phyloP scores from a whole-genome alignment of 2,113 vertebrate genomes.

The Melanerpes formicivorus region DNA sequence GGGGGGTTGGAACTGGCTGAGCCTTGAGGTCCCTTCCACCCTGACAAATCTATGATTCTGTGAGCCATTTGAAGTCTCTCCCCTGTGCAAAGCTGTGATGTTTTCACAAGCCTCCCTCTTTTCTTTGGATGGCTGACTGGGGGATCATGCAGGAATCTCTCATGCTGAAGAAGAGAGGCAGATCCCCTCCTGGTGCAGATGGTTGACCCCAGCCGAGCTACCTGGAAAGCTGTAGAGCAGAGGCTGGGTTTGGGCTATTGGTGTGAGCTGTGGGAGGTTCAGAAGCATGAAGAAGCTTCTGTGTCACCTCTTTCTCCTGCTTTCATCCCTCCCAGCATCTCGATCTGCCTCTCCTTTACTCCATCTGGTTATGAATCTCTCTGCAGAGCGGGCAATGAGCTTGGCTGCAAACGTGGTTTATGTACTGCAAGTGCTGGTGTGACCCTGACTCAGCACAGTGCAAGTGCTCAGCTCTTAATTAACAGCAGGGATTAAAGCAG shows the following conservation, averaged over 20 bases:
- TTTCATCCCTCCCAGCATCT: background rate
- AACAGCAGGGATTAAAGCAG: conserved; percentile 24
- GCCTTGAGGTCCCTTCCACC: no score
- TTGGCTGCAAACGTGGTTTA: background rate
- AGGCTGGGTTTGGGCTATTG: background rate
- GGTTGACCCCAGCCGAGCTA: background rate
- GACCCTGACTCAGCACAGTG: background rate
- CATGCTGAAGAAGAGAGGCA: background rate
- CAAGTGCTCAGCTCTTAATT: conserved; percentile 35
- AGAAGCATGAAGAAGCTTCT: background rate
- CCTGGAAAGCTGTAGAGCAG: background rate
- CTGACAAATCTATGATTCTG: no score
- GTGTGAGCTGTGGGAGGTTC: background rate
- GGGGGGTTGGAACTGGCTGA: no score
- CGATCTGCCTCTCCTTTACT: accelerated
- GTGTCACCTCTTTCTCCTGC: background rate
- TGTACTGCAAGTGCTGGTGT: background rate
- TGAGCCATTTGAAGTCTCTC: background rate
- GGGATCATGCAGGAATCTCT: background rate
- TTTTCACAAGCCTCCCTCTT: background rate
- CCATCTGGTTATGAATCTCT: accelerated
- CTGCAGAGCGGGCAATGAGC: accelerated
- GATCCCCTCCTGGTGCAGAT: background rate
- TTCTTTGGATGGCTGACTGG: background rate
- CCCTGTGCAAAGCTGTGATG: background rate